A percentile compares a stretch with the other conserved stretches of the same genome.
These are phyloP conservation scores for Carabus problematicus DNA, from an alignment of 2,888 invertebrate genomes.

Conservation along the genomic window DNA sequence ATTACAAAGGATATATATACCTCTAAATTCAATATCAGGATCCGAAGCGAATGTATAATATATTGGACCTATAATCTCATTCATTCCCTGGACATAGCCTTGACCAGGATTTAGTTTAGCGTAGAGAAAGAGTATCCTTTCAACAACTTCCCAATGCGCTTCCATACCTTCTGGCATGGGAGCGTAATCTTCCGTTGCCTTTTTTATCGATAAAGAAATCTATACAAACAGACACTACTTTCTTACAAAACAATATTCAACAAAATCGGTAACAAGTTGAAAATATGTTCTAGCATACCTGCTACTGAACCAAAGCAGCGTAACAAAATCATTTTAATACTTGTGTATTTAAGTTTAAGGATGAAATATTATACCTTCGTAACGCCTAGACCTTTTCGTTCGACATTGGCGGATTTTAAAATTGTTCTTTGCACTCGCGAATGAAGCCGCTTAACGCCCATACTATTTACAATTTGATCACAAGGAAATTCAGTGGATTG, in stretches of 20 bases:
- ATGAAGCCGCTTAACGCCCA: slow-evolving; percentile 83
- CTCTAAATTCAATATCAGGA: slow-evolving; percentile 77
- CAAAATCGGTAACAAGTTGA: slow-evolving; percentile 14
- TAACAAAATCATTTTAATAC: slow-evolving; percentile 38
- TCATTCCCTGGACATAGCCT: slow-evolving; percentile 98
- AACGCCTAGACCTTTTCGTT: slow-evolving; percentile 85
- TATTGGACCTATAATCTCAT: slow-evolving; percentile 98
- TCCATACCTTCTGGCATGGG: slow-evolving; percentile 90
- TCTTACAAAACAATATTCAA: slow-evolving; percentile 28
- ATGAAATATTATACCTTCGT: slow-evolving; percentile 73
- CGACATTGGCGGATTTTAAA: slow-evolving; percentile 86
- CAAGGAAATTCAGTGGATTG: slow-evolving; percentile 92
- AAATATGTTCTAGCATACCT: slow-evolving; percentile 46
- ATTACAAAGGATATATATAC: slow-evolving; percentile 59
- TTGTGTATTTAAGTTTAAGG: background rate
- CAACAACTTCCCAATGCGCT: slow-evolving; percentile 98
- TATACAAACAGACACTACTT: slow-evolving; percentile 49
- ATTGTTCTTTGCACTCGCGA: slow-evolving; percentile 87
- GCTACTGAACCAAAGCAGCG: slow-evolving; percentile 50
- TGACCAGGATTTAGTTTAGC: slow-evolving; percentile 98
- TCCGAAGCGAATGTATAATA: slow-evolving; percentile 97
- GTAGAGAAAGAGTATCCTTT: slow-evolving; percentile 95
- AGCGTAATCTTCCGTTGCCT: slow-evolving; percentile 81
- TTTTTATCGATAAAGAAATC: slow-evolving; percentile 76
- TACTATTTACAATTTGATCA: slow-evolving; percentile 77